Evolutionary conservation across 37 sponge, comb jelly and placozoan species (phyloP), one percentile per base, ranked within the genome.

Genomic region (Trichoplax adhaerens): DNA sequence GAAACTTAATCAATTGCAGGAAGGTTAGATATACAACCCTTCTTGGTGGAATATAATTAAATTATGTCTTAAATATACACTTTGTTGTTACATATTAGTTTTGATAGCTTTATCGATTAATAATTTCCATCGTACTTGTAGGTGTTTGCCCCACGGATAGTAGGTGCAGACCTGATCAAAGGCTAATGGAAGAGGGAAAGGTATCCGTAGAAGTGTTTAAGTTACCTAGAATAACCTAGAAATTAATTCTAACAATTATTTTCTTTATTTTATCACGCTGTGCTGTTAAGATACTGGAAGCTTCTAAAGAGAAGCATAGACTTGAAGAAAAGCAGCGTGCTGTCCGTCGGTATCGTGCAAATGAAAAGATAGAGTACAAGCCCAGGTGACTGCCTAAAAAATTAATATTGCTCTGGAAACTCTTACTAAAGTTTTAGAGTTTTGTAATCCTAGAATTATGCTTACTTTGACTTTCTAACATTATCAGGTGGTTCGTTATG

Each of bases 241-340:
- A 29, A 29, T 29, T 29, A 29, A 29, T 29, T 29, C 29, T 29
- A 29, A 29, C 29, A 29, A 29, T 29, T 29, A 29, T 29, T 29
- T 29, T 29, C 29, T 29, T 29, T 29, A 29, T 29, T 29, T 29
- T 29, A 29, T 29, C 29, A 29, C 29, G 29, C 29, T 29, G 29
- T 29, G 29, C 10, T n/a, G 49, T 5, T 7, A 65, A 79, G 77
- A 77, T 86, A 7, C 91, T 91, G 3, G 83, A 77, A 29, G 86
- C 97, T 0, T 72, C 83, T 1, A 75, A 73, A 29, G 86, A 87
- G 62, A 95, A 95, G 78, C 72, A 70, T 56, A 62, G 91, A 8
- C 82, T 95, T 48, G 97, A 95, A 66, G 97, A 95, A 63, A 90
- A 90, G 80, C 97, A 95, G 74, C 74, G 97, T 71, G 82, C 84